Evolutionary conservation across 1,140 invertebrate genomes (phyloP), one percentile per base, ranked within the genome.

Genomic region (Mizuhopecten yessoensis): DNA sequence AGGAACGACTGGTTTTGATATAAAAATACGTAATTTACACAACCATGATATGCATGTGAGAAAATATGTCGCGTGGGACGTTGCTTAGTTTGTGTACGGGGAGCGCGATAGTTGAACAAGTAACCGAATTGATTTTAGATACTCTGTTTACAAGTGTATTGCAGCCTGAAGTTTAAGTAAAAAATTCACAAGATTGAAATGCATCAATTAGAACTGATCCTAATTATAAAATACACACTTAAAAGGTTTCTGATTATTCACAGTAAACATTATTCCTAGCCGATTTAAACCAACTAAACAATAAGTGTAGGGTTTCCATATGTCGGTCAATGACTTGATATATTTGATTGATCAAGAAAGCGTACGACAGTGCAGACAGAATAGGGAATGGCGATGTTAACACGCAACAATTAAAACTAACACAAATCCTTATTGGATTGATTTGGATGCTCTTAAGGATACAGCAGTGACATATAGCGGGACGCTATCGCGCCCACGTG

Each of bases 391-490:
- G 57, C n/a, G 2, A 3, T 29, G 57, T 75, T 75, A 75, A 75
- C 57, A n/a, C 23, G 57, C 17, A 29, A 75, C 57, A 75, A n/a
- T 75, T 75, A 29, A 75, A 75, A 75, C 15, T 75, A 57, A 57
- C 13, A 57, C 23, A 75, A 75, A 0, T 75, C 23, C 23, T 75
- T n/a, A 75, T 75, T 75, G 15, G 57, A 75, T 29, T 29, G 15
- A n/a, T 29, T n/a, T 13, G 0, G n/a, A 75, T n/a, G 57, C 15
- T n/a, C 57, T 75, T 75, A 75, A 75, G 57, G 57, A 75, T n/a
- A 29, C 57, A 75, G n/a, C 57, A 75, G 57, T n/a, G 57, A n/a
- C 57, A 75, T 75, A 23, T 75, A 75, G 57, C 57, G 57, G 57
- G 5, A 7, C n/a, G 9, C 5, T 29, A 7, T 29, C 57, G 0